Conservation (phyloP, 2,113 vertebrate species). For the Struthio camelus region DNA sequence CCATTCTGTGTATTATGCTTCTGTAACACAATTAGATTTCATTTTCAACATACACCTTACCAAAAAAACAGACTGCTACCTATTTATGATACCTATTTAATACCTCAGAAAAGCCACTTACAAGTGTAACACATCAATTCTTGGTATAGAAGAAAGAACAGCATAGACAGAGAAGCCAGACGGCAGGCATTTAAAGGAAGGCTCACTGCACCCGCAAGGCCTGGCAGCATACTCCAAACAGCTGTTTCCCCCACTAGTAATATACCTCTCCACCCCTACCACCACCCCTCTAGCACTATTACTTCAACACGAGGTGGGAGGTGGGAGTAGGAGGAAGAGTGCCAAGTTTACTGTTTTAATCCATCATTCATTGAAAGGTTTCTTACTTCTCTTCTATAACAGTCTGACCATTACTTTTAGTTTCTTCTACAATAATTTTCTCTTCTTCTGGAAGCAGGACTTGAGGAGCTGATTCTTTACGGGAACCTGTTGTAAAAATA, state of each 20-base stretch:
- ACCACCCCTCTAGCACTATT: neutral
- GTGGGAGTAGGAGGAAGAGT: neutral
- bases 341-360: slow-evolving; percentile 36
- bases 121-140: neutral
- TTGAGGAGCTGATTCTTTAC: slow-evolving; percentile 88
- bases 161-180: neutral
- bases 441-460: slow-evolving; percentile 90
- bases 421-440: slow-evolving; percentile 89
- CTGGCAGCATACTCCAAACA: neutral
- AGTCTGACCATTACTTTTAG: slow-evolving; percentile 92
- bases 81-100: neutral
- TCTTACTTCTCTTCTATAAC: slow-evolving; percentile 94
- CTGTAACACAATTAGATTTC: neutral
- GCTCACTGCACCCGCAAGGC: neutral
- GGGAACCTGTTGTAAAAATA: slow-evolving; percentile 82
- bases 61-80: neutral
- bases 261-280: neutral
- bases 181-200: neutral
- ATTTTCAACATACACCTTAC: neutral
- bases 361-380: slow-evolving; percentile 10
- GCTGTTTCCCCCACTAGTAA: neutral
- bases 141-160: neutral
- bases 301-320: neutral
- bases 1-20: neutral
- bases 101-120: neutral